These are phyloP conservation scores for Sus cebifrons DNA, from an alignment of 2,797 vertebrate species.

Conservation along the genomic window DNA sequence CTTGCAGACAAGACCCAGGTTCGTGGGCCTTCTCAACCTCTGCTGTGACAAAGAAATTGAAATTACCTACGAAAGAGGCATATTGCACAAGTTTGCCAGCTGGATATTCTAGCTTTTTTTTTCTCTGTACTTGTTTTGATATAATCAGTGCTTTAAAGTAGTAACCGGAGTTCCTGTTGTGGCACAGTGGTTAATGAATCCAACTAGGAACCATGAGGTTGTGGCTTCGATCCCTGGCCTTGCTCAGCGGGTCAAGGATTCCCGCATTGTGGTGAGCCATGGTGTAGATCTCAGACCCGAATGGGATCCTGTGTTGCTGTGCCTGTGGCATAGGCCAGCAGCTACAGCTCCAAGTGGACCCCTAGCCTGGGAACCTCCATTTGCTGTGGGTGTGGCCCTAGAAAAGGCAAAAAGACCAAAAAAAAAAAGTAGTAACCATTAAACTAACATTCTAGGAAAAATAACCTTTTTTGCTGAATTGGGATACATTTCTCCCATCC, in stretches of 20 bases:
- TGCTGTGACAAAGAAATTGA: background rate
- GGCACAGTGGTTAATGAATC: no score
- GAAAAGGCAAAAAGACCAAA: no score
- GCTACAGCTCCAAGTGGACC: no score
- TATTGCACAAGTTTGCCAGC: background rate
- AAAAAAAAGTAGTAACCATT: background rate
- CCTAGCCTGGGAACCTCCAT: no score
- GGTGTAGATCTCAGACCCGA: no score
- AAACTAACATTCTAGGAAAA: slow-evolving; percentile 24
- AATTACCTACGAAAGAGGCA: background rate
- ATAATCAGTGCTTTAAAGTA: slow-evolving; percentile 22
- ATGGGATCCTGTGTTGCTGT: no score
- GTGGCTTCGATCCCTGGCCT: no score
- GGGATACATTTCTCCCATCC: background rate
- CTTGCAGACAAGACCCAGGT: background rate
- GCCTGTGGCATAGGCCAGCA: no score
- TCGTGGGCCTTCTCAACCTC: background rate
- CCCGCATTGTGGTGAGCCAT: no score
- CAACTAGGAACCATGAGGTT: no score
- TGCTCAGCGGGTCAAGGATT: no score
- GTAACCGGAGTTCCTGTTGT: background rate
- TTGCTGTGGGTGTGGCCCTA: no score
- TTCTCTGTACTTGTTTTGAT: slow-evolving; percentile 7
- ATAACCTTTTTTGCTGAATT: background rate
- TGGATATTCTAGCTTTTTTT: background rate